Base-by-base conservation (phyloP, 1,140 invertebrate genomes). In the Ips typographus region DNA sequence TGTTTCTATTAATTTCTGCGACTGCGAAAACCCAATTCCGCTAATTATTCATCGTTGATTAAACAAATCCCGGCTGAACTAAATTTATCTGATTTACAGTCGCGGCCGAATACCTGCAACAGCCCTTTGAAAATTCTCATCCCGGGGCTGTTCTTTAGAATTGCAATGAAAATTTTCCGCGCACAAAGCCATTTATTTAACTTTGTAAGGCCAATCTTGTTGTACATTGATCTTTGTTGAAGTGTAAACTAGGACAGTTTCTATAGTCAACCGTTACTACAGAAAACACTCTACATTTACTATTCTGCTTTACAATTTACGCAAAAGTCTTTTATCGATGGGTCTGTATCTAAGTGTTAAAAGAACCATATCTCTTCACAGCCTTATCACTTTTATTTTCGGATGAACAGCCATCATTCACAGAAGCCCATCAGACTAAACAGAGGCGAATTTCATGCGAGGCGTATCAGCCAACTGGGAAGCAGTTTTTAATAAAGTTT, bases 401-500 rank as follows among this genome's bases (percentile, higher is more conserved):
- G 44, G 38, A 62, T 62, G 42, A 62, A 62, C 47, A 62, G 60
- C 60, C 62, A 65, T 65, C 62, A 65, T 65, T 65, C 62, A 65
- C 62, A 65, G 62, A 55, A 65, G 51, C 51, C 55, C 56, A 58
- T 66, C 53, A 47, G 40, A 38, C 42, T 58, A 66, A 57, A 58
- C 64, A 66, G 41, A 66, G 38, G 56, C 55, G 64, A 66, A 66
- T 58, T 66, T 58, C 53, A 58, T 58, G 64, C 40, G 64, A 58
- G 58, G 56, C 64, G 64, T 66, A 66, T 66, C 64, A 66, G 53
- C 40, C 39, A 66, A 66, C 64, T 58, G 53, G 56, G 55, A 58
- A 58, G 55, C 64, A 66, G 64, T 66, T 66, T 66, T 66, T 66
- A 66, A 66, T 66, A 66, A 66, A 66, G 53, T 66, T 66, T 66